Percentiles rank a stretch among this genome's conserved stretches.
These are phyloP conservation scores for Girardia tigrina DNA, from an alignment of 2,888 invertebrate genomes.

Conservation along the genomic window DNA sequence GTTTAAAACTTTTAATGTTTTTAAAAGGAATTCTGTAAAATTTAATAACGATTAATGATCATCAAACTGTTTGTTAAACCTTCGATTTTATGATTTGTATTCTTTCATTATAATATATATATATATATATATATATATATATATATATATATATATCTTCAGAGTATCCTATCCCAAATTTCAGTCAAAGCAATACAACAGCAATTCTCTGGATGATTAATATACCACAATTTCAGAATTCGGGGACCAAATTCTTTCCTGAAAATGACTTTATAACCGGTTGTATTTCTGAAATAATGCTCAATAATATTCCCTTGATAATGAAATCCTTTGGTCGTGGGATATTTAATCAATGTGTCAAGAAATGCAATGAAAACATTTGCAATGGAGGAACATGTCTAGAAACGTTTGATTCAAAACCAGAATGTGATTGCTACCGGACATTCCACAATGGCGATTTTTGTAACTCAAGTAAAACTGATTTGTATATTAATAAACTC, in stretches of 20 bases:
- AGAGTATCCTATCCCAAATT: neutral
- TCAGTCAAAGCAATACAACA: neutral
- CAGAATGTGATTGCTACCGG: neutral
- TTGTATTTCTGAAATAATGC: neutral
- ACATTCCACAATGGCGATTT: neutral
- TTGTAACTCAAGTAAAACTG: neutral
- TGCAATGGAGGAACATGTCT: slow-evolving; percentile 18
- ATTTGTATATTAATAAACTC: no score
- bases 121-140: no score
- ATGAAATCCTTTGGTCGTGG: neutral
- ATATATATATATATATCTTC: no score
- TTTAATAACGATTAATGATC: no score
- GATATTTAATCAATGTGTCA: neutral
- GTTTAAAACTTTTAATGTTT: no score
- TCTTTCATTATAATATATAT: no score
- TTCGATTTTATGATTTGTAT: no score
- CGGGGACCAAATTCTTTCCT: neutral
- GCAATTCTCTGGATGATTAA: slow-evolving; percentile 13
- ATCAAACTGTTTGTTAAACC: no score
- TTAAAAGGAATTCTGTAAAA: no score
- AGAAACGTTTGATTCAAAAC: neutral
- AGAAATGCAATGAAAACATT: neutral
- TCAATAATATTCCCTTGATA: neutral
- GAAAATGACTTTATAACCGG: neutral
- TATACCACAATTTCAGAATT: neutral